These are phyloP conservation scores for Zalophus californianus DNA, from an alignment of 2,797 vertebrate genomes.

Conservation along the genomic window DNA sequence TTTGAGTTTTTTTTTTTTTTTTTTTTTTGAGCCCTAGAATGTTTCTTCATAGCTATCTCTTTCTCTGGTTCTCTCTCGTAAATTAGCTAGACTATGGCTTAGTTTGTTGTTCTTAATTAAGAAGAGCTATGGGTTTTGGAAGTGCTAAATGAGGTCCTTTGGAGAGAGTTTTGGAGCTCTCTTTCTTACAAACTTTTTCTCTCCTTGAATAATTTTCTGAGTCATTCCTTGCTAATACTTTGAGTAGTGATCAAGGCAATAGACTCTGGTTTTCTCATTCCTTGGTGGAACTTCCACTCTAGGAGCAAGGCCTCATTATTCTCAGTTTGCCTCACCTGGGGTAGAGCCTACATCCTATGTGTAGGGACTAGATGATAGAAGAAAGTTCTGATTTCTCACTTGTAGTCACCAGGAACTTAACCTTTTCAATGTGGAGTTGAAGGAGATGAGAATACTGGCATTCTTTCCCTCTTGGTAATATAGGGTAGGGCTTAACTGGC, in stretches of 20 bases:
- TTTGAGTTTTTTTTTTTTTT: neutral
- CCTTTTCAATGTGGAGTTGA: neutral
- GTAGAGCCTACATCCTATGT: neutral
- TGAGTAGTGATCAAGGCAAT: neutral
- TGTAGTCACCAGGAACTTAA: neutral
- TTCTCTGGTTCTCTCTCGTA: neutral
- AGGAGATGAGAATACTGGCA: neutral
- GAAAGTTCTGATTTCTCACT: neutral
- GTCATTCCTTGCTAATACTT: neutral
- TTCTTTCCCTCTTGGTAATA: neutral
- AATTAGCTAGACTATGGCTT: neutral
- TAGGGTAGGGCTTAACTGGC: neutral
- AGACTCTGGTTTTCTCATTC: neutral
- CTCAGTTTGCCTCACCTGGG: neutral
- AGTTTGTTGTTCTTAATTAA: neutral
- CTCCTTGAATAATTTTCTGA: neutral
- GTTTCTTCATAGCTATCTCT: neutral
- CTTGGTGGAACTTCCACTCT: neutral
- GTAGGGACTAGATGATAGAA: neutral
- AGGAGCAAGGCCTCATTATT: neutral
- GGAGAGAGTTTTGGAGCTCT: neutral
- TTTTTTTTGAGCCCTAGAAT: neutral
- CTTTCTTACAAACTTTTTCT: neutral
- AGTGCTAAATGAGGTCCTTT: neutral
- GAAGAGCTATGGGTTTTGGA: neutral